Percentiles rank a stretch among this genome's conserved stretches.
phyloP scores from a whole-genome alignment of 2,113 vertebrate genomes.

The Dascyllus trimaculatus region DNA sequence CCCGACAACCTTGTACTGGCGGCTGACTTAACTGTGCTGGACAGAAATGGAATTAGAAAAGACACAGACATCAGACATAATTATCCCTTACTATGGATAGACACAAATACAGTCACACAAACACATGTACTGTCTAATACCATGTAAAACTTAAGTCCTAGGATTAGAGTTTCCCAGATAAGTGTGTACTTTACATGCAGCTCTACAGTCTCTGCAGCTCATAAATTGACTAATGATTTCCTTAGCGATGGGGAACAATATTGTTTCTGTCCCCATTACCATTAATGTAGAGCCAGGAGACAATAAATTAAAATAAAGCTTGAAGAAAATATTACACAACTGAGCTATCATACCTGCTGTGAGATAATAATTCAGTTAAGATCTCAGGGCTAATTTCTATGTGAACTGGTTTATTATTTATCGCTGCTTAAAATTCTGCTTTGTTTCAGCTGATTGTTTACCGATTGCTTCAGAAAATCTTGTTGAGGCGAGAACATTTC shows the following conservation, averaged over 20 bases:
- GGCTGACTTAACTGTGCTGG: neutral
- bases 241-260: constrained; percentile 16
- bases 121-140: neutral
- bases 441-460: constrained; percentile 23
- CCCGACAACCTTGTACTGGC: neutral
- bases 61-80: neutral
- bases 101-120: neutral
- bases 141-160: neutral
- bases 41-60: constrained; percentile 4
- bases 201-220: neutral
- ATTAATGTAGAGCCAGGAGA: constrained; percentile 47
- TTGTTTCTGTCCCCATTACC: constrained; percentile 24
- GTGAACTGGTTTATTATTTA: constrained; percentile 49
- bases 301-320: constrained; percentile 33
- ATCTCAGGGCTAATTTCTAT: constrained; percentile 2
- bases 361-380: constrained; percentile 17
- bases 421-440: neutral
- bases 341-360: constrained; percentile 5
- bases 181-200: constrained; percentile 9
- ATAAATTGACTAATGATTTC: constrained; percentile 37
- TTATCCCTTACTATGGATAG: neutral
- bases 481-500: neutral
- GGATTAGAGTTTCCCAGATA: neutral
- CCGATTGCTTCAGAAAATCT: constrained; percentile 30
- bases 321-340: constrained; percentile 20